A percentile compares a stretch with the other conserved stretches of the same genome.
Evolutionary conservation across 2,797 vertebrate species (phyloP).

Genomic region (Botia almorhae): DNA sequence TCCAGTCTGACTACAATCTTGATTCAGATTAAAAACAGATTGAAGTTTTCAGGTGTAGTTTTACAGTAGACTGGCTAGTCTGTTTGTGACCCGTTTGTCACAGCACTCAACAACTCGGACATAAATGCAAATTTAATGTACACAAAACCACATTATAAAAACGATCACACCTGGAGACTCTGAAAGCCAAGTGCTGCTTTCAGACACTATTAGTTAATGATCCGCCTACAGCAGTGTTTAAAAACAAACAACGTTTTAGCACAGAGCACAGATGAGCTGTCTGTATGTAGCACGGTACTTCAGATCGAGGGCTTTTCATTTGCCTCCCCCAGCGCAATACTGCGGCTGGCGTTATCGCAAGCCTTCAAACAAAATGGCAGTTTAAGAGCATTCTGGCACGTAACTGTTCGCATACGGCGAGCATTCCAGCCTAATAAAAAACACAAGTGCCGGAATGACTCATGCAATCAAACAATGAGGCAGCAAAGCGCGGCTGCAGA

Average conservation of each 20-base stretch:
- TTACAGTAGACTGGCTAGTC: too few species aligned
- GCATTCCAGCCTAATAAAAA: slow-evolving; percentile 46
- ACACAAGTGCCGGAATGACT: slow-evolving; percentile 18
- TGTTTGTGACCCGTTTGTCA: too few species aligned
- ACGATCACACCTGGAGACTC: slow-evolving; percentile 1
- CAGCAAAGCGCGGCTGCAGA: neutral
- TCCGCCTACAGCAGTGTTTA: neutral
- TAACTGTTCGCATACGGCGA: slow-evolving; percentile 38
- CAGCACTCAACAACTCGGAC: neutral
- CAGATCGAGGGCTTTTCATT: neutral
- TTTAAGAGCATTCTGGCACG: slow-evolving; percentile 24
- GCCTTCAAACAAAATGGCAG: slow-evolving; percentile 38
- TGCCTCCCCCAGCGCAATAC: neutral
- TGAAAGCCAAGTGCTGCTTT: slow-evolving; percentile 5
- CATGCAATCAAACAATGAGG: slow-evolving; percentile 15
- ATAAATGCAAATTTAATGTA: neutral
- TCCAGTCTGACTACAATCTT: neutral
- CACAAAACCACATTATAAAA: neutral
- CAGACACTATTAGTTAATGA: slow-evolving; percentile 11
- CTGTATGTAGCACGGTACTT: neutral
- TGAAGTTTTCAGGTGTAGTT: too few species aligned
- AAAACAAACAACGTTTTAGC: neutral
- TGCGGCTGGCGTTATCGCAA: slow-evolving; percentile 12
- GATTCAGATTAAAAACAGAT: too few species aligned
- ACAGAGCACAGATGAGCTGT: neutral